These are phyloP conservation scores for Florisuga fusca DNA, from an alignment of 2,797 vertebrate genomes.

Conservation along the genomic window DNA sequence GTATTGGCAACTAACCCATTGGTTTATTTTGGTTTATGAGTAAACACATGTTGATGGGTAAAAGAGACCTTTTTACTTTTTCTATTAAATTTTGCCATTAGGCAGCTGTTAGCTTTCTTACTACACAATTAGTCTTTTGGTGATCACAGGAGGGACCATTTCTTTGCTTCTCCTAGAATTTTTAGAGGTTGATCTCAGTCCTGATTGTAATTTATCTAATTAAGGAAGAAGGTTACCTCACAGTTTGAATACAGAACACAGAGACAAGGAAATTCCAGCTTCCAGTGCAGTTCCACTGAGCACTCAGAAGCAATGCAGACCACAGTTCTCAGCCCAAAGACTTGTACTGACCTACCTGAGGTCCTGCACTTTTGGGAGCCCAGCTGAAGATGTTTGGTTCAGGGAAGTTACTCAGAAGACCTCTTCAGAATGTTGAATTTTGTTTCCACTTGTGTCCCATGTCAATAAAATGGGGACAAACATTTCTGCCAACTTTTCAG, in stretches of 20 bases:
- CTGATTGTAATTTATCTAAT: not conserved
- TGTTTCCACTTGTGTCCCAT: not conserved
- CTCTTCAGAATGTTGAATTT: not conserved
- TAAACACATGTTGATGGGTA: not conserved
- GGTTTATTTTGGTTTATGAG: slow-evolving; percentile 4
- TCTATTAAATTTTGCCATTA: slow-evolving; percentile 27
- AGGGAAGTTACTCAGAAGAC: not conserved
- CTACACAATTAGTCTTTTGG: not conserved
- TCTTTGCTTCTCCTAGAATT: not conserved
- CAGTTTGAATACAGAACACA: not conserved
- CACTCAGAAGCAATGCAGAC: not conserved
- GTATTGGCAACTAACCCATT: not conserved
- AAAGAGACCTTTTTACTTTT: slow-evolving; percentile 5
- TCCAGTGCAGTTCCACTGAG: not conserved
- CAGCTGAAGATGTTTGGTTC: not conserved
- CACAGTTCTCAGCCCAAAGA: not conserved
- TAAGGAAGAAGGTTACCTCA: not conserved
- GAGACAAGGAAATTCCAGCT: not conserved
- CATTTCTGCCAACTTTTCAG: not conserved
- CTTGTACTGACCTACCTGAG: not conserved
- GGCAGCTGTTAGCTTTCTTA: not conserved
- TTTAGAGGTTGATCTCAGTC: not conserved
- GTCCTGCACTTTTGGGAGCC: not conserved
- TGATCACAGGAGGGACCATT: not conserved
- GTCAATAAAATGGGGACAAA: not conserved